phyloP scores from a whole-genome alignment of 2,888 invertebrate genomes.

The Coelinius sp. region DNA sequence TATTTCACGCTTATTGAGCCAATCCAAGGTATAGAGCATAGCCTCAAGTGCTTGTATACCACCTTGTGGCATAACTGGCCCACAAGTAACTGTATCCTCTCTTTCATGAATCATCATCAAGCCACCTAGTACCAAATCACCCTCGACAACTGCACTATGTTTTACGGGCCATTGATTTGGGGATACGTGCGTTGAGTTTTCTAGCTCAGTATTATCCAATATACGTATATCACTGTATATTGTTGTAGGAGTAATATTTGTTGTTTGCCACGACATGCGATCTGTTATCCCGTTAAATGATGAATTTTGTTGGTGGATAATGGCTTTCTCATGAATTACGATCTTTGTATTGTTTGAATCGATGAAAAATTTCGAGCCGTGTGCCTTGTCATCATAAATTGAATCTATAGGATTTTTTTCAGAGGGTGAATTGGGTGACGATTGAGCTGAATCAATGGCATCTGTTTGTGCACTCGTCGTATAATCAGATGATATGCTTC shows the following conservation, averaged over 20 bases:
- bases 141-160: slow-evolving; percentile 85
- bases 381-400: not conserved
- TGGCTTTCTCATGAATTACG: not conserved
- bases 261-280: slow-evolving; percentile 17
- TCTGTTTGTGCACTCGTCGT: not conserved
- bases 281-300: not conserved
- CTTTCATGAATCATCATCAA: slow-evolving; percentile 94
- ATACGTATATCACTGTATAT: slow-evolving; percentile 12
- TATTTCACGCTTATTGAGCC: slow-evolving; percentile 74
- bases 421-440: not conserved
- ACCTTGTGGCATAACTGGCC: slow-evolving; percentile 92
- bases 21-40: slow-evolving; percentile 90
- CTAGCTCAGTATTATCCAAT: slow-evolving; percentile 37
- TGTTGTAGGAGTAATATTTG: not conserved
- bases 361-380: not conserved
- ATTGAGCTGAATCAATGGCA: not conserved
- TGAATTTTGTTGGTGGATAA: not conserved
- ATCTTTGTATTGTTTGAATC: not conserved
- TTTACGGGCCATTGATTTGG: slow-evolving; percentile 80
- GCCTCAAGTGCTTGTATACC: slow-evolving; percentile 88
- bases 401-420: not conserved
- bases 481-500: not conserved
- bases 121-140: slow-evolving; percentile 87
- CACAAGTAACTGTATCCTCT: slow-evolving; percentile 85
- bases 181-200: slow-evolving; percentile 60